Base-by-base conservation (phyloP, 2,113 vertebrate genomes). In the Rhombomys opimus region DNA sequence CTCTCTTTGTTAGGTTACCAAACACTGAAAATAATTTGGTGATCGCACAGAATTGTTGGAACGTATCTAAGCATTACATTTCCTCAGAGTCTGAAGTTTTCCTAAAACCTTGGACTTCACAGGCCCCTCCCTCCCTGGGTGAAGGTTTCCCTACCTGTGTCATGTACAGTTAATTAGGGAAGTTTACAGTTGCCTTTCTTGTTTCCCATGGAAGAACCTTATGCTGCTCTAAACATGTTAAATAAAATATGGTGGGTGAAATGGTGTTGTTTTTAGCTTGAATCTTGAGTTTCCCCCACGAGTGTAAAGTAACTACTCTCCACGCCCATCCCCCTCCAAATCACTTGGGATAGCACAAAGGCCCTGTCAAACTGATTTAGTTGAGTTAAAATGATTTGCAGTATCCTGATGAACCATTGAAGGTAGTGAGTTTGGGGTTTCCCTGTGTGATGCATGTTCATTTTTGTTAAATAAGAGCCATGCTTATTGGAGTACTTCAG, bases 201-300 rank as follows among this genome's bases (percentile, higher is more conserved):
- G 94, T 96, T 97, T 96, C 85, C 92, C 75, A 93, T 61, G 89
- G 57, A 57, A n/a, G 87, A 94, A 93, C 86, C 68, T 84, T 68
- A 35, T 20, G 67, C 84, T 76, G 57, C 75, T 90, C 73, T 92
- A 89, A 96, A 94, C 76, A 85, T 77, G 81, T 96, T 96, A 95
- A 46, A 93, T 96, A 87, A 96, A 96, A 91, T 87, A 70, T 23
- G 59, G 76, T 95, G 95, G 82, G 75, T 95, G 92, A 95, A 96
- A 84, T n/a, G 91, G 52, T 95, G 73, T 95, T 97, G 92, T 96
- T 97, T 96, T 90, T 90, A 94, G 93, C 85, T 50, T 77, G 38
- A 57, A 81, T 97, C 95, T 96, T 87, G 85, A 94, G 90, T 86
- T 86, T 25, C 22, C 15, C 73, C 75, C 85, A 78, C 63, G 32